These are phyloP conservation scores for Sinocyclocheilus grahami DNA, from an alignment of 2,113 vertebrate genomes.

Conservation along the genomic window DNA sequence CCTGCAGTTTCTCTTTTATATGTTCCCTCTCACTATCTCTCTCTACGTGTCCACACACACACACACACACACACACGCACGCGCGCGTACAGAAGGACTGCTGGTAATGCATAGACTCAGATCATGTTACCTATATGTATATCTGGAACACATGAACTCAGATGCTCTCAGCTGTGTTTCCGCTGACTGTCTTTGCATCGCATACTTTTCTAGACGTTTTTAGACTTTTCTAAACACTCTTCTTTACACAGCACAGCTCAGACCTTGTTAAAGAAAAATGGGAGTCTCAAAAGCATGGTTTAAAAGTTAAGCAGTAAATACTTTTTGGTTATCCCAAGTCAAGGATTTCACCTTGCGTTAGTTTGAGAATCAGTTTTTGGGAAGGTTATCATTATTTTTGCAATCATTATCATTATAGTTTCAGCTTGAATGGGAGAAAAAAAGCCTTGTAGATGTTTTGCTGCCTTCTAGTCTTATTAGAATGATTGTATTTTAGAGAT, in stretches of 20 bases:
- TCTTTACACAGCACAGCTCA: neutral
- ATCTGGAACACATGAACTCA: neutral
- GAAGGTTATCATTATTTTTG: neutral
- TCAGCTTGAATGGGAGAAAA: neutral
- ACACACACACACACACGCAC: neutral
- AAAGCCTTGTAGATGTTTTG: neutral
- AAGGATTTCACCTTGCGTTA: neutral
- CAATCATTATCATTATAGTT: too few relatives aligned
- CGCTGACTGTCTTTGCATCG: neutral
- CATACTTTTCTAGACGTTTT: neutral
- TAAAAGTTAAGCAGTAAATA: neutral
- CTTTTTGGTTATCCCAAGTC: neutral
- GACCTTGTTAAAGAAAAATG: neutral
- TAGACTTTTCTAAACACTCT: neutral
- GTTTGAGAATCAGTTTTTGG: neutral
- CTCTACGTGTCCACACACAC: neutral
- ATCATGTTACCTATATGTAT: constrained; percentile 26
- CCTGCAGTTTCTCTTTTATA: neutral
- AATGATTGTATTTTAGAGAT: neutral
- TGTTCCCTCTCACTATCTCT: neutral
- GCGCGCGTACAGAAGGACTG: neutral
- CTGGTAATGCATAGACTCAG: neutral
- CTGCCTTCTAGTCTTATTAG: neutral
- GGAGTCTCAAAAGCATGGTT: neutral
- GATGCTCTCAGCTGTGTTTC: neutral